Evolutionary conservation across 2,888 invertebrate species (phyloP).

Genomic region (Macropis europaea): DNA sequence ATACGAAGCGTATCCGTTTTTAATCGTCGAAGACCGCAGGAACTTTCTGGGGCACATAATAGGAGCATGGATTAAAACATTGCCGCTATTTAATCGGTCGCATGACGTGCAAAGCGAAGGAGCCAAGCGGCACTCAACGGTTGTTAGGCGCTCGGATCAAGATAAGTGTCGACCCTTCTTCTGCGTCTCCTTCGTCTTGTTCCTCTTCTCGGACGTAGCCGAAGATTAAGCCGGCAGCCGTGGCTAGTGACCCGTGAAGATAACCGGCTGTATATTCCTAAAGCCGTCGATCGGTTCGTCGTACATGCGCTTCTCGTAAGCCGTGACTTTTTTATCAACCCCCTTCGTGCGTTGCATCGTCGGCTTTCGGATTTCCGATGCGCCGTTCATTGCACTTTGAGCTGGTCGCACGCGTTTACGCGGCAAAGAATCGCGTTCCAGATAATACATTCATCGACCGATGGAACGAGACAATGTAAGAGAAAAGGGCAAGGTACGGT

Average conservation of each 20-base stretch:
- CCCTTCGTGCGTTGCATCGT: constrained; percentile 49
- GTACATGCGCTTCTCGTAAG: constrained; percentile 43
- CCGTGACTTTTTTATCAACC: constrained; percentile 73
- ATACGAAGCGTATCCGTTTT: too few relatives aligned
- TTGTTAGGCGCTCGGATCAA: constrained; percentile 71
- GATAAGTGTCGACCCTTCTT: constrained; percentile 72
- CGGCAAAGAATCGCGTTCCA: constrained; percentile 31
- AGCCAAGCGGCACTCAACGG: constrained; percentile 49
- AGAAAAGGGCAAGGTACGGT: constrained; percentile 15
- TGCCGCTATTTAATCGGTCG: constrained; percentile 46
- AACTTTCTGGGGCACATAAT: too few relatives aligned
- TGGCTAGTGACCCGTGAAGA: constrained; percentile 77
- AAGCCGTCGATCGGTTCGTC: constrained; percentile 64
- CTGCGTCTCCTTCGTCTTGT: constrained; percentile 34
- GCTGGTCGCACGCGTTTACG: constrained; percentile 38
- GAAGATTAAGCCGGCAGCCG: constrained; percentile 75
- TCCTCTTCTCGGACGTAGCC: constrained; percentile 59
- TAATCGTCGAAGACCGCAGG: not conserved
- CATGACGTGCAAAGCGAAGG: constrained; percentile 15
- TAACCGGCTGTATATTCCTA: constrained; percentile 70
- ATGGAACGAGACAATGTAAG: not conserved
- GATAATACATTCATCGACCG: constrained; percentile 38
- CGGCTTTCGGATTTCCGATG: constrained; percentile 65
- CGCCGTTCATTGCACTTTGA: constrained; percentile 71
- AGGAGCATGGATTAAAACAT: constrained; percentile 39